These are phyloP conservation scores for Carapus acus DNA, from an alignment of 2,797 vertebrate genomes.

Conservation along the genomic window DNA sequence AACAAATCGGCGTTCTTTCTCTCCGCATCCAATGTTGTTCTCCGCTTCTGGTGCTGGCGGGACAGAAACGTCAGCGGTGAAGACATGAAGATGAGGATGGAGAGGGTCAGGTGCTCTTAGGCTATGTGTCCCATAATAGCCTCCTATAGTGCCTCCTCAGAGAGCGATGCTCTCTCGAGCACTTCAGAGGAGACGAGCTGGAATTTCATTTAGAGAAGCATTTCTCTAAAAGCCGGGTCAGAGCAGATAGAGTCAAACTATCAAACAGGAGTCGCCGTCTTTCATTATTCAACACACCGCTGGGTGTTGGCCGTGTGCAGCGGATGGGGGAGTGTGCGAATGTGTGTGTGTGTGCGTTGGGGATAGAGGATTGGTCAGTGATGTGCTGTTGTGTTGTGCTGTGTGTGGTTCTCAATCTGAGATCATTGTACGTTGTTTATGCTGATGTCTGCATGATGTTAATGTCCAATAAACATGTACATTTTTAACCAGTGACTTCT, in stretches of 20 bases:
- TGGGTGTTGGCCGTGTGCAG: conserved; percentile 9
- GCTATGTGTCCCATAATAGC: conserved; percentile 50
- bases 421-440: background rate
- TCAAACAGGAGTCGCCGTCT: conserved; percentile 52
- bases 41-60: background rate
- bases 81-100: too few species aligned
- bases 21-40: background rate
- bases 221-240: conserved; percentile 53
- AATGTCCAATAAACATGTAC: background rate
- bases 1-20: background rate
- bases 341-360: too few species aligned
- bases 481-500: background rate
- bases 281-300: conserved; percentile 59
- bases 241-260: conserved; percentile 34
- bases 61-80: background rate
- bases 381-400: too few species aligned
- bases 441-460: background rate
- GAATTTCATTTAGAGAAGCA: conserved; percentile 43
- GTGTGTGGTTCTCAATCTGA: background rate
- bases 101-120: conserved; percentile 20
- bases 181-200: conserved; percentile 53
- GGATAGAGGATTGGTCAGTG: too few species aligned
- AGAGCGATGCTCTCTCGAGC: conserved; percentile 45
- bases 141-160: conserved; percentile 14
- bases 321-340: conserved; percentile 4